Evolutionary conservation across 2,888 invertebrate species (phyloP).

Genomic region (Hydraecia micacea): DNA sequence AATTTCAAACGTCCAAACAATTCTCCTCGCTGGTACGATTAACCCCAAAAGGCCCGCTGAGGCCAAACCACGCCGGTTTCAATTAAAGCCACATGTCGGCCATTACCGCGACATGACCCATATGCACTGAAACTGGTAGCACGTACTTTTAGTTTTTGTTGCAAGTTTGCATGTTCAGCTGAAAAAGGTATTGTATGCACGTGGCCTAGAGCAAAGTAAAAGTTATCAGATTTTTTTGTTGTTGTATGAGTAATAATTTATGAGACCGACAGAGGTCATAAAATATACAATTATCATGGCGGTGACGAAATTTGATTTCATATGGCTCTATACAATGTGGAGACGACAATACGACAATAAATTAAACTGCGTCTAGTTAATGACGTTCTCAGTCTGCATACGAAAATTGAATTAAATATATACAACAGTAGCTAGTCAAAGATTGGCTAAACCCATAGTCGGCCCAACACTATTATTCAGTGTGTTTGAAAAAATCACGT

Average conservation of each 20-base stretch:
- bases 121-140: constrained; percentile 23
- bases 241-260: too few species aligned
- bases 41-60: constrained; percentile 50
- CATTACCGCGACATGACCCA: constrained; percentile 49
- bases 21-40: constrained; percentile 31
- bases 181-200: constrained; percentile 2
- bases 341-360: too few species aligned
- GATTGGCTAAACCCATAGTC: too few species aligned
- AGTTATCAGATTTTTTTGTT: not conserved
- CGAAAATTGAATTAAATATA: too few species aligned
- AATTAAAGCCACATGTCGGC: constrained; percentile 65
- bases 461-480: too few species aligned
- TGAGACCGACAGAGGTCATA: too few species aligned
- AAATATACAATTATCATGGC: not conserved
- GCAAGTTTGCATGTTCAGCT: not conserved
- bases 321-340: not conserved
- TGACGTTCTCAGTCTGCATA: too few species aligned
- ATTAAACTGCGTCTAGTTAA: too few species aligned
- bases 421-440: too few species aligned
- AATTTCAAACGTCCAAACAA: constrained; percentile 39
- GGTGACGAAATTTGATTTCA: not conserved
- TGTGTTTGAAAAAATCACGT: too few species aligned
- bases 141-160: constrained; percentile 14
- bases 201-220: not conserved
- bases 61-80: constrained; percentile 51